Base-by-base conservation (phyloP, 2,797 vertebrate species). In the Pseudochromis fuscus region DNA sequence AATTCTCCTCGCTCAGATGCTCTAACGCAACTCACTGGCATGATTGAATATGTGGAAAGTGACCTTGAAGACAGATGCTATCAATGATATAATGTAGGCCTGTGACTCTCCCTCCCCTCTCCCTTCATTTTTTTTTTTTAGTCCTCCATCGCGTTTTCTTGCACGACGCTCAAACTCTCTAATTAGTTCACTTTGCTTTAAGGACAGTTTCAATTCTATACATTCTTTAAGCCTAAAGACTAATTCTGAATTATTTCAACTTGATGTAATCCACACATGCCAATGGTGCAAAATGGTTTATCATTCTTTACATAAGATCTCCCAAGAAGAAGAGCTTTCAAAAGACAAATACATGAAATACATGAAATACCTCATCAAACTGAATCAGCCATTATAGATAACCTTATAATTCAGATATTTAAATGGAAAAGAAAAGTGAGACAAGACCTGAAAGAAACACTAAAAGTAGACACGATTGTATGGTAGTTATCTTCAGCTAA, bases 21-120 rank as follows among this genome's bases (percentile, higher is more conserved):
- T 81, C 51, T n/a, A 63, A 62, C 62, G 77, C 72, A 67, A 67
- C 70, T 72, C 12, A 1, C 63, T 84, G 79, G 60, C 67, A 63
- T 72, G 67, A 68, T 57, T 71, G 62, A 75, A 77, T 57, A 61
- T 64, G 61, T 75, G 57, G 24, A 83, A 73, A 84, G 68, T 81
- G 75, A 92, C 87, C 90, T 90, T 88, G 79, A 67, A 75, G 67
- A 71, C 67, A 37, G 59, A 72, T 61, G 58, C 44, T 79, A 49
- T 65, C 73, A 68, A 6, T 67, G 67, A 86, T 82, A 56, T 60
- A 28, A 84, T 71, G 42, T 21, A 27, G 13, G 8, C 7, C 4
- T 37, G 11, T 59, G 19, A 67, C 25, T 75, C 68, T 60, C 19
- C 1, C 25, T 61, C 24, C 40, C 42, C 60, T n/a, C 9, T n/a